Conservation (phyloP, 2,888 invertebrate genomes). For the Ligdia adustata region DNA sequence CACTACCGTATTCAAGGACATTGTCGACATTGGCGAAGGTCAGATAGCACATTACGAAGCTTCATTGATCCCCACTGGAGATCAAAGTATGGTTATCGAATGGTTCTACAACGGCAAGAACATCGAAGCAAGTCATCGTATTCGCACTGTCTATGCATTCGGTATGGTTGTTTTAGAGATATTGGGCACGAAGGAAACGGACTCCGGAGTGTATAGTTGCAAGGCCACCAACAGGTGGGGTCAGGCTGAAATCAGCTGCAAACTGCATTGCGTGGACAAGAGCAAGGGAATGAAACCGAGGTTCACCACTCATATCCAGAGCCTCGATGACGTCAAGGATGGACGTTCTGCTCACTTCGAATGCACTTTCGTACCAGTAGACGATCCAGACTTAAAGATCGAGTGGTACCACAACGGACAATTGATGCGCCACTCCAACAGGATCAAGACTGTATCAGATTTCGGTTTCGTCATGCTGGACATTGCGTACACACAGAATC, state of each 20-base stretch:
- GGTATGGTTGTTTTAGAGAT: constrained; percentile 99
- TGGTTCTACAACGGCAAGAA: constrained; percentile 98
- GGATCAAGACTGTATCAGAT: constrained; percentile 97
- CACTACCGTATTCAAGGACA: constrained; percentile 93
- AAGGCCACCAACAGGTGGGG: constrained; percentile 96
- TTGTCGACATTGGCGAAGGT: constrained; percentile 94
- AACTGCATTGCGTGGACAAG: constrained; percentile 92
- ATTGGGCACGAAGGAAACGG: constrained; percentile 95
- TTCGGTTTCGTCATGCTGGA: constrained; percentile 98
- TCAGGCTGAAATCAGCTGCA: constrained; percentile 92
- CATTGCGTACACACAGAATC: constrained; percentile 96
- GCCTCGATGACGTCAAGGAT: constrained; percentile 93
- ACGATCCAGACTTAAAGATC: constrained; percentile 96
- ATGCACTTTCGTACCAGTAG: constrained; percentile 96
- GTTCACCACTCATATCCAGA: constrained; percentile 95
- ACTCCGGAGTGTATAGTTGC: constrained; percentile 95
- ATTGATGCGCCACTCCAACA: constrained; percentile 93
- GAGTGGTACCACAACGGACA: constrained; percentile 99
- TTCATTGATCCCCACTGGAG: constrained; percentile 96
- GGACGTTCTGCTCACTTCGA: constrained; percentile 98
- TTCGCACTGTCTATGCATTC: constrained; percentile 97
- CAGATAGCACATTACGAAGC: constrained; percentile 99
- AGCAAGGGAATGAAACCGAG: constrained; percentile 93
- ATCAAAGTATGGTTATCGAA: constrained; percentile 96
- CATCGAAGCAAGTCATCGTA: constrained; percentile 94